Base-by-base conservation (phyloP, 2,797 vertebrate species). In the Dendrocincla tyrannina region DNA sequence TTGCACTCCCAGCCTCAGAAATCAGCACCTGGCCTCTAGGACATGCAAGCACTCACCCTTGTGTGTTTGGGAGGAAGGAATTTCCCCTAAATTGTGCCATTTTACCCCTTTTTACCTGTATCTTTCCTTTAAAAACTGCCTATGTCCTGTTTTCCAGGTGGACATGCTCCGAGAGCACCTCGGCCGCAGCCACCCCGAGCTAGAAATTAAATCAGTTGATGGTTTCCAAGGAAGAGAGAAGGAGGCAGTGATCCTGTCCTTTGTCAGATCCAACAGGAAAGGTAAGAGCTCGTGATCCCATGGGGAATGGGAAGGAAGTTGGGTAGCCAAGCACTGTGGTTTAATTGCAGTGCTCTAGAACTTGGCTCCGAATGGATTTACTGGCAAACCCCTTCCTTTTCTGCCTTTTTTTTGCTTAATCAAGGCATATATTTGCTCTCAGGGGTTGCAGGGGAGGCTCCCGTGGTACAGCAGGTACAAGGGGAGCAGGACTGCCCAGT, bases 171-270 rank as follows among this genome's bases (percentile, higher is more conserved):
- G 99, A 66, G 98, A 99, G 94, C 98, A 98, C 94, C 98, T 99
- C 3, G 98, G 97, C 10, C 95, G 86, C 22, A 98, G 68, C 42
- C 97, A 99, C 78, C 98, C 99, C 0, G 98, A 98, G 77, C 98
- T 99, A 6, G 99, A 99, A 95, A 98, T 99, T 10, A 99, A 98
- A 95, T 99, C 99, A 3, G 99, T 99, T 5, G 99, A 99, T 63
- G 99, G 99, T 56, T 99, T 99, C 97, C 99, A 99, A 52, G 99
- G 99, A 55, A 98, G 99, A 78, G 99, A 99, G 97, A 99, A 99
- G 64, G 99, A 99, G 95, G 99, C 99, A 1, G 99, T 99, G 76
- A 94, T 99, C 41, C 94, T 99, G 94, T 99, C 99, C 0, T 97
- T 99, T 3, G 99, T 99, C 89, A 98, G 99, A 44, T 99, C 99